Evolutionary conservation across 1,140 invertebrate species (phyloP), one percentile per base, ranked within the genome.

Genomic region (Heliconius hermathena): DNA sequence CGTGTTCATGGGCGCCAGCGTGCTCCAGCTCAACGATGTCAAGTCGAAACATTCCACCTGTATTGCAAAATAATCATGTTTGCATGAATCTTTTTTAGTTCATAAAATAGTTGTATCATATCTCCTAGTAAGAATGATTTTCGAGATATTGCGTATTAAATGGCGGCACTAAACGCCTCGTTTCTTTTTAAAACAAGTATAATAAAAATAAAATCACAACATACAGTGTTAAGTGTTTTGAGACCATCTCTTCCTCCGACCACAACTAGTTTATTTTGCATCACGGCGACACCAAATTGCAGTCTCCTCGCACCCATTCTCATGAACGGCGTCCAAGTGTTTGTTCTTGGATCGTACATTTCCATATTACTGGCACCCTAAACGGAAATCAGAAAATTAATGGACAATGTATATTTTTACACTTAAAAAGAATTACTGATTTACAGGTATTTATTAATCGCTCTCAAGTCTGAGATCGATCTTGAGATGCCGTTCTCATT

Each of bases 161-260:
- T 16, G 3, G 13, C 13, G 13, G 41, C 4, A 46, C 13, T 46
- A 16, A 4, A 46, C 4, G 13, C 41, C 4, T 1, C 3, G 13
- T 3, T 46, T 46, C 4, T 16, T 46, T 46, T 16, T 0, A 66
- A 4, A 66, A 9, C 3, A 26, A 66, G 6, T 16, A 26, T 29
- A 11, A 46, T 46, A 46, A 46, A 29, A 29, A 29, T 38, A 72
- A 72, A 72, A 72, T 41, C 11, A 66, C 11, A 22, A 66, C 38
- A 38, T 76, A 96, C 98, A 6, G 97, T 97, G 85, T 98, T 98
- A 2, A 99, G 94, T 8, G 98, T 99, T 94, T 99, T 99, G 6
- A 99, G 95, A n/a, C 98, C 98, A 94, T 99, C 98, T 77, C 98
- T 95, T 11, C 98, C 98, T 33, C 98, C 98, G 18, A 98, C 98